These are phyloP conservation scores for Petaurus breviceps DNA, from an alignment of 2,113 vertebrate genomes.

Conservation along the genomic window DNA sequence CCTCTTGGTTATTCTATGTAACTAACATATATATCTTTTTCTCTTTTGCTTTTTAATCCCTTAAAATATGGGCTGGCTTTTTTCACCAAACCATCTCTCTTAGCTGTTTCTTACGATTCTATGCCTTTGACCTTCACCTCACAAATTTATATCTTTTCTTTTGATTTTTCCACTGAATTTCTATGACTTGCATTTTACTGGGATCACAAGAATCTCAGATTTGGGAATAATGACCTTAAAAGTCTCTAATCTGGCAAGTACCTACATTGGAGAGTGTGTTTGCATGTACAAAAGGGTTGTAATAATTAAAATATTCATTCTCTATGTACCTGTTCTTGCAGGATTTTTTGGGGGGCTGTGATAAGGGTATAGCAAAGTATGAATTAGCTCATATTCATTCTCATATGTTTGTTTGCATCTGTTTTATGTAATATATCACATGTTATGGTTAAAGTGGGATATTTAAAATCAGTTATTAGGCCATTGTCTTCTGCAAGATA, in stretches of 20 bases:
- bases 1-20: neutral
- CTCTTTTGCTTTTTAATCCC: neutral
- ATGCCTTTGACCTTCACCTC: neutral
- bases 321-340: neutral
- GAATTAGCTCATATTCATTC: neutral
- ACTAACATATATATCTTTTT: neutral
- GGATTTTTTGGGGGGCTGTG: neutral
- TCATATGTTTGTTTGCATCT: neutral
- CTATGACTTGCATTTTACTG: neutral
- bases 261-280: neutral
- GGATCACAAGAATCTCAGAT: neutral
- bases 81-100: neutral
- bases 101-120: neutral
- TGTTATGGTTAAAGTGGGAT: neutral
- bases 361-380: neutral
- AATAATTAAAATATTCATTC: neutral
- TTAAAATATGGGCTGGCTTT: neutral
- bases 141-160: neutral
- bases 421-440: neutral
- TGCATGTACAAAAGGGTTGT: neutral
- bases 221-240: neutral
- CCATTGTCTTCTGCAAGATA: slow-evolving; percentile 17
- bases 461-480: slow-evolving; percentile 36
- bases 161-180: neutral
- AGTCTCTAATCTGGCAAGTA: neutral